Evolutionary conservation across 2,888 invertebrate genomes (phyloP).

Genomic region (Chaetogeoica ovagalla): DNA sequence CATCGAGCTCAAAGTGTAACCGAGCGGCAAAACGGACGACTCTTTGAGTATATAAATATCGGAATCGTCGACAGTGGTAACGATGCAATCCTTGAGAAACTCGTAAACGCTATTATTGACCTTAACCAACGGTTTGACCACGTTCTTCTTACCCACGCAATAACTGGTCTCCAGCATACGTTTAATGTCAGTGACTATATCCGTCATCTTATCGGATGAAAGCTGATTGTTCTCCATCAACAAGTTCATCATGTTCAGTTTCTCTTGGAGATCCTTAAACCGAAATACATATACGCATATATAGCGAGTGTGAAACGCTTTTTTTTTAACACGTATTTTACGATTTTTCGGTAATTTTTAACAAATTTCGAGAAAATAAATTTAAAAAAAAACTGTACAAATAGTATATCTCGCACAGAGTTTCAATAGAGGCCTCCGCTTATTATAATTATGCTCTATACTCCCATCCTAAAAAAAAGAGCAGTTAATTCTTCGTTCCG

Average conservation of each 20-base stretch:
- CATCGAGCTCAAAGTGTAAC: neutral
- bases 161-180: neutral
- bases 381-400: no score
- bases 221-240: neutral
- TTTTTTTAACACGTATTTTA: no score
- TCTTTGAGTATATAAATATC: constrained; percentile 4
- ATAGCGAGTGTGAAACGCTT: neutral
- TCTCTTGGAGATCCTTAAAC: constrained; percentile 19
- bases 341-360: no score
- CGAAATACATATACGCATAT: no score
- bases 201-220: neutral
- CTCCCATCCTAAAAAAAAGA: no score
- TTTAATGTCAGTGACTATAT: neutral
- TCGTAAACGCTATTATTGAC: neutral
- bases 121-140: neutral
- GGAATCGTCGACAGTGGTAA: neutral
- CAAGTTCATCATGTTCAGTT: constrained; percentile 3
- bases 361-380: no score
- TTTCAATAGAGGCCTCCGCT: no score
- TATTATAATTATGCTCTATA: no score
- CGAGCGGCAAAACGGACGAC: neutral
- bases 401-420: no score
- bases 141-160: constrained; percentile 14
- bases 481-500: no score
- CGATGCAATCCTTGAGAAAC: neutral